Evolutionary conservation across 1,140 invertebrate species (phyloP).

Genomic region (Pogonognathellus flavescens): DNA sequence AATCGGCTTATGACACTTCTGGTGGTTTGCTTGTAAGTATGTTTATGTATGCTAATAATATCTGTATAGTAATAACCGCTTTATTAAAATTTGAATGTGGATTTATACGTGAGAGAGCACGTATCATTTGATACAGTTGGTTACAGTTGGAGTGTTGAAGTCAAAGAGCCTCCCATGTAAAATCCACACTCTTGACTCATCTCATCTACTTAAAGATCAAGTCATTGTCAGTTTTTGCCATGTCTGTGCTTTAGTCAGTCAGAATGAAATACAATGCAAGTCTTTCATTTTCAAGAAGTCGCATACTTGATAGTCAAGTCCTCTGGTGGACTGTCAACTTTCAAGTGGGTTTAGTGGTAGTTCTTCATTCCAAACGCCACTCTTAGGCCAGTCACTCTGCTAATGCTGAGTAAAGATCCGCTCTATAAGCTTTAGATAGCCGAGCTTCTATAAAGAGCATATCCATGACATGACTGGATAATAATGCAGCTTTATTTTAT

Average conservation of each 20-base stretch:
- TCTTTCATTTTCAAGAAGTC: not conserved
- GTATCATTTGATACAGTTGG: not conserved
- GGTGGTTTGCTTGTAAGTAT: too few relatives aligned
- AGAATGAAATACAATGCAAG: not conserved
- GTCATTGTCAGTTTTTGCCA: not conserved
- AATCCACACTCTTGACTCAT: conserved; percentile 21
- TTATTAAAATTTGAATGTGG: not conserved
- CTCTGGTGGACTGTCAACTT: not conserved
- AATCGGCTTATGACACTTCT: too few relatives aligned
- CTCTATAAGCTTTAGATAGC: too few relatives aligned
- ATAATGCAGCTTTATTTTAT: too few relatives aligned
- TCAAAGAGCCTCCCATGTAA: not conserved
- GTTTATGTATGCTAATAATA: too few relatives aligned
- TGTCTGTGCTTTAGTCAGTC: not conserved
- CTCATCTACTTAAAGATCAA: not conserved
- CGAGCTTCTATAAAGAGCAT: too few relatives aligned
- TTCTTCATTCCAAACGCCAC: not conserved
- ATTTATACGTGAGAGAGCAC: not conserved
- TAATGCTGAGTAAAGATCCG: too few relatives aligned
- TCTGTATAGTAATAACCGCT: not conserved
- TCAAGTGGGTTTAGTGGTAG: not conserved
- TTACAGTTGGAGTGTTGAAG: not conserved
- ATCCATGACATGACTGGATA: too few relatives aligned
- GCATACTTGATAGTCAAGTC: too few relatives aligned
- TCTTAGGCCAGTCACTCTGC: too few relatives aligned